phyloP scores from a whole-genome alignment of 2,888 invertebrate genomes.

The Nematopogon swammerdamellus region DNA sequence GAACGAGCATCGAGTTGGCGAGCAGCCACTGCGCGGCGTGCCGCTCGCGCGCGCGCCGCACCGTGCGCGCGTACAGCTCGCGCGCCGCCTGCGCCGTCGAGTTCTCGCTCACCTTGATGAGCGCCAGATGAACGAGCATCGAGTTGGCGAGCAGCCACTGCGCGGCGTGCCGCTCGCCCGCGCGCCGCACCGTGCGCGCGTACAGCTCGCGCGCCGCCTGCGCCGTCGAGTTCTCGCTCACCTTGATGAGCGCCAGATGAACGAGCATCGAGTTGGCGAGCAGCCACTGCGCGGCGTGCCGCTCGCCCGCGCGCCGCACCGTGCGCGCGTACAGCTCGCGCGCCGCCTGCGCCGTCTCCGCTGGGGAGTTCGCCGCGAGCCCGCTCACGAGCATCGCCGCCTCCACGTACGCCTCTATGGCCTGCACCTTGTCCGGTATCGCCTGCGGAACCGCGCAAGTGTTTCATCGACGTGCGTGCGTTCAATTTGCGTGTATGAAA shows the following conservation, averaged over 20 bases:
- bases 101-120: constrained; percentile 74
- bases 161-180: constrained; percentile 26
- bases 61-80: too few species aligned
- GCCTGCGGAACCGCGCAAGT: constrained; percentile 18
- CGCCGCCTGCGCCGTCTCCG: constrained; percentile 21
- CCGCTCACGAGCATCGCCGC: constrained; percentile 49
- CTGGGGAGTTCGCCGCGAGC: constrained; percentile 14
- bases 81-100: too few species aligned
- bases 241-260: constrained; percentile 70
- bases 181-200: constrained; percentile 7
- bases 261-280: constrained; percentile 64
- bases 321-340: constrained; percentile 51
- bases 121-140: constrained; percentile 61
- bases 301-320: constrained; percentile 32
- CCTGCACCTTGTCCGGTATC: constrained; percentile 23
- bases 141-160: constrained; percentile 59
- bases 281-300: constrained; percentile 31
- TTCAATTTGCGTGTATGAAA: background rate
- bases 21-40: too few species aligned
- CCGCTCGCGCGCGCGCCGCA: too few species aligned
- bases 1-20: too few species aligned
- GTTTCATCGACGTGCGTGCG: background rate
- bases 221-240: constrained; percentile 31
- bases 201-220: constrained; percentile 49
- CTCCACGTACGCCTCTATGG: constrained; percentile 43